Base-by-base conservation (phyloP, 1,140 invertebrate species). In the Cyclina sinensis region DNA sequence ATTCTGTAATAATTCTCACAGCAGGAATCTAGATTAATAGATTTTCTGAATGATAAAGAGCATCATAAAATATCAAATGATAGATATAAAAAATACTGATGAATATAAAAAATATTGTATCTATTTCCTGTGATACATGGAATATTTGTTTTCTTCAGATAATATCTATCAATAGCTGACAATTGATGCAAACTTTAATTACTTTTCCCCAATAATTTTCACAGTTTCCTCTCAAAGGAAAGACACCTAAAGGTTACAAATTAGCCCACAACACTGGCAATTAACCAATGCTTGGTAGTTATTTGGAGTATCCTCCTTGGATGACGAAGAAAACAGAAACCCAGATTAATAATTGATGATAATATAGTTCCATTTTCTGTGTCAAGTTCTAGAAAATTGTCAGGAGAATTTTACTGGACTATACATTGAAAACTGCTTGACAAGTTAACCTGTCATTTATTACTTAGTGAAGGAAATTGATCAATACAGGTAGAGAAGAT, bases 401-500 rank as follows among this genome's bases (percentile, higher is more conserved):
- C 65, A 70, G 65, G 65, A 70, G 65, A 35, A n/a, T 35, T 37
- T 57, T 37, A 2, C 0, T 70, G 14, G 32, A 37, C 65, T 18
- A 21, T 32, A 70, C 65, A 3, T 35, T 70, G 65, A 18, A 70
- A 35, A 70, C 65, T 9, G 65, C 32, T 70, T 70, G 37, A 18
- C 65, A 30, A 18, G 14, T 5, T 37, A 70, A 70, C 24, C 18
- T 30, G 65, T 70, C 21, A 70, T 30, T 9, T 37, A 16, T 37
- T 3, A 27, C 57, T 43, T n/a, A n/a, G 43, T 43, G 43, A 7
- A 7, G 14, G 43, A 4, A 24, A 57, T 4, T 4, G 37, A 70
- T 70, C 65, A 70, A 70, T 70, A 70, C 65, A 70, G 65, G 65
- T 70, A 37, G 65, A 27, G 27, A 62, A 27, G n/a, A 62, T 27